These are phyloP conservation scores for Parnassius glacialis DNA, from an alignment of 2,888 invertebrate species.

Conservation along the genomic window DNA sequence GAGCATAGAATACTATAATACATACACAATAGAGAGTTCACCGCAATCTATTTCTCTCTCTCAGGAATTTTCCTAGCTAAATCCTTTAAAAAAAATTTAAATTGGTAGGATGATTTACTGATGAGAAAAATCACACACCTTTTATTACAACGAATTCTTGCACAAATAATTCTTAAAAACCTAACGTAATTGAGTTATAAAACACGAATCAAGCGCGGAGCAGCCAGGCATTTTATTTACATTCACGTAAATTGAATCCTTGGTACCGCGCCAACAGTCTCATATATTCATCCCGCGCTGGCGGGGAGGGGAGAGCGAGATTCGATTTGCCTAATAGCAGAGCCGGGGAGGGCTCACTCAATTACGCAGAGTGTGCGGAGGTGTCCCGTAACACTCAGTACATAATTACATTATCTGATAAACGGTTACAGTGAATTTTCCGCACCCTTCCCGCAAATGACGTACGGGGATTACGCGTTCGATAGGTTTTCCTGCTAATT, in stretches of 20 bases:
- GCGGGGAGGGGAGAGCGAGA: conserved; percentile 47
- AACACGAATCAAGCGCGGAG: conserved; percentile 34
- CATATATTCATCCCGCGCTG: conserved; percentile 48
- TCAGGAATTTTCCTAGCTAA: too few relatives aligned
- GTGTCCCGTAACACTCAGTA: conserved; percentile 70
- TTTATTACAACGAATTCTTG: too few relatives aligned
- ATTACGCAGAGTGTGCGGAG: conserved; percentile 73
- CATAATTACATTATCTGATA: conserved; percentile 79
- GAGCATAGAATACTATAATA: too few relatives aligned
- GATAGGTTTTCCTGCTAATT: conserved; percentile 2
- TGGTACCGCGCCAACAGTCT: conserved; percentile 67
- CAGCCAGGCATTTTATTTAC: conserved; percentile 69
- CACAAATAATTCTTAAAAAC: conserved; percentile 19
- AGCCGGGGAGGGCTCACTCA: conserved; percentile 63
- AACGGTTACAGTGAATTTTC: conserved; percentile 51
- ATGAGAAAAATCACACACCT: too few relatives aligned
- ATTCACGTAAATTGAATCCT: conserved; percentile 76
- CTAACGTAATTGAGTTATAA: conserved; percentile 27
- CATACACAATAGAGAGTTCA: too few relatives aligned
- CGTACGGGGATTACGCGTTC: conserved; percentile 23
- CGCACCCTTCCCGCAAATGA: conserved; percentile 34
- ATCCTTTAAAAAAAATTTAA: too few relatives aligned
- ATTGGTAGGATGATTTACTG: too few relatives aligned
- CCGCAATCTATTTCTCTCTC: too few relatives aligned
- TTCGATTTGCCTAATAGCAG: conserved; percentile 81